A percentile compares a stretch with the other conserved stretches of the same genome.
These are phyloP conservation scores for Augiades crinisus DNA, from an alignment of 2,888 invertebrate genomes.

Conservation along the genomic window DNA sequence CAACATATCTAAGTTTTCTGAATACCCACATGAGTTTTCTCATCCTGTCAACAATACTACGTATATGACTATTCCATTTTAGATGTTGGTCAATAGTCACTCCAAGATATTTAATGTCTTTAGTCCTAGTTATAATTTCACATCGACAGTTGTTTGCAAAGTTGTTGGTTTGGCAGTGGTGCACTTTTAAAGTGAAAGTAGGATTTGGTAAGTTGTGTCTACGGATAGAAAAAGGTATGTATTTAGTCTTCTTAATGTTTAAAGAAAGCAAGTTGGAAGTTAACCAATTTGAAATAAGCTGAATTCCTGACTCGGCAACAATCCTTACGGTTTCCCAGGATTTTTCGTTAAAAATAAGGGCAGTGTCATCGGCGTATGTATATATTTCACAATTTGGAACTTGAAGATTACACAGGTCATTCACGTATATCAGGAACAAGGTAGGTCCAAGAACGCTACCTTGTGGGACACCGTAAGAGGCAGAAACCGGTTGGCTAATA, in stretches of 20 bases:
- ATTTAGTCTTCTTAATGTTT: background rate
- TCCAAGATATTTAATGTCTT: background rate
- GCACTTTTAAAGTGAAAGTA: background rate
- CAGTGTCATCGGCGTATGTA: too few relatives aligned
- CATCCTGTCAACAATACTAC: background rate
- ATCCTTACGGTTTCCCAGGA: background rate
- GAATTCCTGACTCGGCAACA: background rate
- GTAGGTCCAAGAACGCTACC: too few relatives aligned
- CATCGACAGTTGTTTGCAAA: background rate
- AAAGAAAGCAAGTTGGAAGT: background rate
- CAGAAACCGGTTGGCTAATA: too few relatives aligned
- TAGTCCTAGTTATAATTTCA: background rate
- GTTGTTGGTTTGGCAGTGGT: background rate
- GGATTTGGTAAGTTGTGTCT: background rate
- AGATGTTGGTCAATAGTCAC: background rate
- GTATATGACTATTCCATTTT: background rate
- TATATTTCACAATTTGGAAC: too few relatives aligned
- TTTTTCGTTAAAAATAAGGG: background rate
- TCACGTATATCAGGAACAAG: too few relatives aligned
- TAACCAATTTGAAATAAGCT: background rate
- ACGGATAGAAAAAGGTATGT: background rate
- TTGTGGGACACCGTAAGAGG: too few relatives aligned
- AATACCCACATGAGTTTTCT: background rate
- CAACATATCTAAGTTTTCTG: background rate
- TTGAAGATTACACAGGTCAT: too few relatives aligned